phyloP scores from a whole-genome alignment of 2,113 vertebrate genomes.

The Tachycineta bicolor region DNA sequence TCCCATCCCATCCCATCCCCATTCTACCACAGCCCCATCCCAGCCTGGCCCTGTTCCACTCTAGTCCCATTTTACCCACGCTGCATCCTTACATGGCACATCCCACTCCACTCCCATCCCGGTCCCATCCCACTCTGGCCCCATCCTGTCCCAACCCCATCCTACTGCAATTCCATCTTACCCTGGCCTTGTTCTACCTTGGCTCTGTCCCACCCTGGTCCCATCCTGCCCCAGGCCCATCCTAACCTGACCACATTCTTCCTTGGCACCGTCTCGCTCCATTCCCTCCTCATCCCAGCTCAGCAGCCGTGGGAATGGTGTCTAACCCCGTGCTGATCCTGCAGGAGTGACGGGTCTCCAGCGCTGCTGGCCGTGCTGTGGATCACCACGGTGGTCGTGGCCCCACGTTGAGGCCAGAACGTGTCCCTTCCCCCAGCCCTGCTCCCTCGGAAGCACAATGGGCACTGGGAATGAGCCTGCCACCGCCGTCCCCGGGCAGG shows the following conservation, averaged over 20 bases:
- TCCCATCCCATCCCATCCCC: too few species aligned
- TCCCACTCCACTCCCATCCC: background rate
- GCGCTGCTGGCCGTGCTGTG: background rate
- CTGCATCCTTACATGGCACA: background rate
- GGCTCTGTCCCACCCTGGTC: accelerated
- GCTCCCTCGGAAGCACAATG: background rate
- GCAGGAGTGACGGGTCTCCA: accelerated
- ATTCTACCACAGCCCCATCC: background rate
- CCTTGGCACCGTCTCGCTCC: accelerated
- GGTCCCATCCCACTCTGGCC: background rate
- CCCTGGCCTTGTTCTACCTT: background rate
- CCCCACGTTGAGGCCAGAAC: background rate
- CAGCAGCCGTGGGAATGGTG: background rate
- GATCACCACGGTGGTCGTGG: background rate
- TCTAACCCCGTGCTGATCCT: background rate
- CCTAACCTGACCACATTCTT: background rate
- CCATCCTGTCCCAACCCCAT: background rate
- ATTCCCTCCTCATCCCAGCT: background rate
- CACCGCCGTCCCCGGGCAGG: background rate
- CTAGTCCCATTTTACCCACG: too few species aligned
- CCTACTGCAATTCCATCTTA: background rate
- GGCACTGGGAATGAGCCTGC: background rate
- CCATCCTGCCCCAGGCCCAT: too few species aligned
- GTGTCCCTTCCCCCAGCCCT: background rate
- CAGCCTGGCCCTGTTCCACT: background rate